Percentiles rank a stretch among this genome's conserved stretches.
These are phyloP conservation scores for Uropetala carovei DNA, from an alignment of 2,888 invertebrate species.

Conservation along the genomic window DNA sequence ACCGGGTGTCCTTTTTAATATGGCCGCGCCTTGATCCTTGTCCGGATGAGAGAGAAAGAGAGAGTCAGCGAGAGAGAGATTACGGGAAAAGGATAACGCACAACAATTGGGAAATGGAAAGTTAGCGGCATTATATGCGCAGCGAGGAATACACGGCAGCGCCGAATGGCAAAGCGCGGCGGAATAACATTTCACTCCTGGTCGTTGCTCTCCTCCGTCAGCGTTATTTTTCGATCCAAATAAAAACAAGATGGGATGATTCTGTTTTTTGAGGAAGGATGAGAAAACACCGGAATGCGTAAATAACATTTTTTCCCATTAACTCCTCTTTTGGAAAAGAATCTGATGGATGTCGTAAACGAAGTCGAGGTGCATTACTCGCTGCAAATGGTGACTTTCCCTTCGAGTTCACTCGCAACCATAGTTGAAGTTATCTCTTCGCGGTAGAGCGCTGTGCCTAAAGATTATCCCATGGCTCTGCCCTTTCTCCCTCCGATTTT, in stretches of 20 bases:
- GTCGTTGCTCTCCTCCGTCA: neutral
- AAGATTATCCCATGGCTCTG: neutral
- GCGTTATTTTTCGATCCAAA: too few relatives aligned
- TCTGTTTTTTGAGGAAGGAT: too few relatives aligned
- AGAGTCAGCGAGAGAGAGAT: neutral
- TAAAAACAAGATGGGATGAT: too few relatives aligned
- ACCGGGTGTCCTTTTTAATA: constrained; percentile 25
- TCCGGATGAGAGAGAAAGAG: constrained; percentile 14
- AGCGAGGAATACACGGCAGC: neutral
- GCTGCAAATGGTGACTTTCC: constrained; percentile 28
- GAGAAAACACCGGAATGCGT: too few relatives aligned
- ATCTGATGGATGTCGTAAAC: neutral
- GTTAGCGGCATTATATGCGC: neutral
- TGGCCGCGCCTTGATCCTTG: constrained; percentile 17
- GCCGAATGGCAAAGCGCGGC: neutral
- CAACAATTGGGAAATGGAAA: constrained; percentile 3
- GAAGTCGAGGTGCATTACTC: neutral
- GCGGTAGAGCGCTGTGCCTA: neutral
- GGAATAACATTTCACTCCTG: neutral
- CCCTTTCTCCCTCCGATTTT: neutral
- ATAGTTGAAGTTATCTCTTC: neutral
- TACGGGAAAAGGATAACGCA: neutral
- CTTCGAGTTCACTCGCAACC: neutral
- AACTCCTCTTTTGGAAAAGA: neutral
- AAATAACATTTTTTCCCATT: neutral